Evolutionary conservation across 2,888 invertebrate genomes (phyloP), one percentile per base, ranked within the genome.

Genomic region (Orthonychiurus folsomi): DNA sequence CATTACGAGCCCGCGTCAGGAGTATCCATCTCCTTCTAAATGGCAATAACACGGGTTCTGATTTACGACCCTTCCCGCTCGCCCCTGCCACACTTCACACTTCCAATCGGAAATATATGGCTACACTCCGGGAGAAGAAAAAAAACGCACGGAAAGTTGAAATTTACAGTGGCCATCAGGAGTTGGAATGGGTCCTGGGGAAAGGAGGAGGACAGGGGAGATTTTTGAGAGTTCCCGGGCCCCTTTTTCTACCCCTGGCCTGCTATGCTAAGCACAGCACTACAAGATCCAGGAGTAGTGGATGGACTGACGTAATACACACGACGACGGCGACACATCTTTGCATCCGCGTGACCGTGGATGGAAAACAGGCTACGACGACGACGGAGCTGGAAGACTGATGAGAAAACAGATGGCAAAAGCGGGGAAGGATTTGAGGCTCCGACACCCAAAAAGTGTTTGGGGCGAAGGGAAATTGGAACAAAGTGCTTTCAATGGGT

Each of bases 21-120:
- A 71, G 72, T 73, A 73, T 73, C 73, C 73, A 73, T 74, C 73
- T 73, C 71, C 66, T 66, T 68, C 71, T 67, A 73, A 74, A 73
- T 73, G 74, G 74, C 72, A 74, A 73, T 74, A 74, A 74, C 73
- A 72, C 63, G 56, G 66, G 68, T 67, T 69, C 73, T 74, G 74
- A 74, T 74, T 74, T 74, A 74, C 74, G 74, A 64, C 65, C 61
- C 50, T 25, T 56, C 28, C 56, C 25, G 23, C 50, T 58, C 23
- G 18, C 15, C 15, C 12, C 12, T 53, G 18, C 21, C 21, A 52
- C 52, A 52, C 25, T 53, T 59, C 52, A 59, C 59, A 59, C 59
- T 59, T 59, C 60, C 64, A 59, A 61, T 70, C 63, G 67, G 63
- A 66, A 66, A 68, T 66, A 68, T 69, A 71, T 68, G 64, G 62